These are phyloP conservation scores for Tympanoctomys barrerae DNA, from an alignment of 2,797 vertebrate species.

Conservation along the genomic window DNA sequence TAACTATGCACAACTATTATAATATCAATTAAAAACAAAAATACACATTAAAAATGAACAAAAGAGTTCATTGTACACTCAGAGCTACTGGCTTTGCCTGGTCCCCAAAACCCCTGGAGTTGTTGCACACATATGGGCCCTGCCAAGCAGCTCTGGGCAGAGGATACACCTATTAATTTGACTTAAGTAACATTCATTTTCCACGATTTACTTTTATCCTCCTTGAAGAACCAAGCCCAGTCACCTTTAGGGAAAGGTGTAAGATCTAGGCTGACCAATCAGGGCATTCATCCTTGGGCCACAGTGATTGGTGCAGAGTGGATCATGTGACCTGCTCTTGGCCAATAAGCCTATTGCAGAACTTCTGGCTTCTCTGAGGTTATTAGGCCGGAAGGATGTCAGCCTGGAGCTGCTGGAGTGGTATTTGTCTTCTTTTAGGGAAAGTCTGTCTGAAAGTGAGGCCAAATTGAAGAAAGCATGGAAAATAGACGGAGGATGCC, in stretches of 20 bases:
- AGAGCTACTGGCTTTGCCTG: not conserved
- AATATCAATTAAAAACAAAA: not conserved
- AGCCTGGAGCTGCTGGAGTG: not conserved
- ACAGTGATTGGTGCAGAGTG: not conserved
- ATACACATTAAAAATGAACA: not conserved
- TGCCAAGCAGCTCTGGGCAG: not conserved
- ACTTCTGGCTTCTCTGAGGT: not conserved
- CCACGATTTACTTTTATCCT: not conserved
- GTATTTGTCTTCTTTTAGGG: no score
- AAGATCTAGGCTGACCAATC: not conserved
- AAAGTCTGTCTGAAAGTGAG: not conserved
- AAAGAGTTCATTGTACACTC: not conserved
- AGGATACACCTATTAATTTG: not conserved
- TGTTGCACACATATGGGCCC: fast-evolving
- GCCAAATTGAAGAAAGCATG: not conserved
- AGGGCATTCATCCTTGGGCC: not conserved
- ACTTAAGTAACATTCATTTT: not conserved
- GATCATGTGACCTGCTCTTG: not conserved
- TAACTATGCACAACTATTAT: not conserved
- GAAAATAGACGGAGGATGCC: not conserved
- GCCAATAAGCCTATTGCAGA: not conserved
- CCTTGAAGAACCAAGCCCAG: not conserved
- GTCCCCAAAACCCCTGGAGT: not conserved
- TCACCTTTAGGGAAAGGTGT: not conserved
- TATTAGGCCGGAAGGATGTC: not conserved